phyloP scores from a whole-genome alignment of 2,113 vertebrate genomes.

The Pteronura brasiliensis region DNA sequence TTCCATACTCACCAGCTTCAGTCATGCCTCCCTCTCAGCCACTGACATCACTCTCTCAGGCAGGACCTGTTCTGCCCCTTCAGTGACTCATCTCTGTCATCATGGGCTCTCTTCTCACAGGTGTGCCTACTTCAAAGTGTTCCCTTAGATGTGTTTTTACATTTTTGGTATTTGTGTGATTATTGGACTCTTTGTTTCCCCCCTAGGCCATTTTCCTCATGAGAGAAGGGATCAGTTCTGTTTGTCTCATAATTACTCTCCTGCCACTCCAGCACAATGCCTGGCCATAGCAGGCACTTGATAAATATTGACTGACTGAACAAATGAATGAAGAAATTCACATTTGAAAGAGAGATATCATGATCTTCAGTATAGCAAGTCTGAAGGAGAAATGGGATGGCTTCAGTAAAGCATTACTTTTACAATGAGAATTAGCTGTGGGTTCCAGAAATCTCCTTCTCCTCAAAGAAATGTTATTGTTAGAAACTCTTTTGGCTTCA shows the following conservation, averaged over 20 bases:
- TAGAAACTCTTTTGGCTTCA: not conserved
- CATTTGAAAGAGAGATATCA: not conserved
- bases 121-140: not conserved
- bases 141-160: not conserved
- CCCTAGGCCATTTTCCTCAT: not conserved
- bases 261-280: not conserved
- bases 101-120: not conserved
- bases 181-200: not conserved
- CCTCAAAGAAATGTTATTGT: not conserved
- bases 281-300: not conserved
- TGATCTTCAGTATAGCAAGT: not conserved
- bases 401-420: not conserved
- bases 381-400: not conserved
- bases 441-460: not conserved
- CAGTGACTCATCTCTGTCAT: not conserved
- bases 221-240: not conserved
- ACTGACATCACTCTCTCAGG: not conserved
- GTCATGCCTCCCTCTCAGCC: not conserved
- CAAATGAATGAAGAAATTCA: not conserved
- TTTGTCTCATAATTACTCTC: not conserved
- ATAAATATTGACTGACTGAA: not conserved
- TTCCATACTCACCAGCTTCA: accelerated
- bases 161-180: not conserved
- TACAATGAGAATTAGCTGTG: not conserved
- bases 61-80: not conserved